Percentiles rank a stretch among this genome's conserved stretches.
These are phyloP conservation scores for Hypothenemus hampei DNA, from an alignment of 1,140 invertebrate species.

Conservation along the genomic window DNA sequence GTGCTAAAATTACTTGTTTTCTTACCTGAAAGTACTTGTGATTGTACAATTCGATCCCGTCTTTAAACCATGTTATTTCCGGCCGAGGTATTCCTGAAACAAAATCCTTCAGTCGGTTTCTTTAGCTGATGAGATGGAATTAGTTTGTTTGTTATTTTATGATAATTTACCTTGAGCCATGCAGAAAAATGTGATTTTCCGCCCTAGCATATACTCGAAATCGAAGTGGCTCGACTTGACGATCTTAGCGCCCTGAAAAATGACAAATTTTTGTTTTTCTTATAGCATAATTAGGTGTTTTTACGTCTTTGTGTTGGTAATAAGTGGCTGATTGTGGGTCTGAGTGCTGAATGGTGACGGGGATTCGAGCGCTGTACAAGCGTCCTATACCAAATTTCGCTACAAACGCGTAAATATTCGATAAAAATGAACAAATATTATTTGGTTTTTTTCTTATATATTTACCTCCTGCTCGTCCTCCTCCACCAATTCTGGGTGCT, in stretches of 20 bases:
- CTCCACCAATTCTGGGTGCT: conserved; percentile 29
- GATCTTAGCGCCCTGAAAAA: conserved; percentile 80
- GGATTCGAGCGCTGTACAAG: conserved; percentile 52
- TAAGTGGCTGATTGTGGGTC: conserved; percentile 62
- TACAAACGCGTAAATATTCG: conserved; percentile 1
- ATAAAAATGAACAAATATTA: not conserved
- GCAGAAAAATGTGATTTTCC: conserved; percentile 89
- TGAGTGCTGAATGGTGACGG: conserved; percentile 59
- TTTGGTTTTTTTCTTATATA: not conserved
- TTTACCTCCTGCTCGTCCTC: conserved; percentile 31
- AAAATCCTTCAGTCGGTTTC: not conserved
- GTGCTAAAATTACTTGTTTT: not conserved
- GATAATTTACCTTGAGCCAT: conserved; percentile 75
- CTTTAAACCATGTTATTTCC: conserved; percentile 90
- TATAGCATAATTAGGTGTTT: conserved; percentile 23
- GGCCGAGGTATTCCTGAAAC: conserved; percentile 61
- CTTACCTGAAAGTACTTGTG: conserved; percentile 81
- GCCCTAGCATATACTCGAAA: conserved; percentile 85
- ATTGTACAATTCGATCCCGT: conserved; percentile 81
- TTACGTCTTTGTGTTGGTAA: conserved; percentile 70
- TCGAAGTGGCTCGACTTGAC: conserved; percentile 86
- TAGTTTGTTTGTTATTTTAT: too few species aligned
- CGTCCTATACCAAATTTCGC: conserved; percentile 45
- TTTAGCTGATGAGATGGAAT: not conserved
- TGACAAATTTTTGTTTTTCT: not conserved